Percentiles rank a stretch among this genome's conserved stretches.
Conservation (phyloP, 1,140 invertebrate species). For the Drosophila bocki region DNA sequence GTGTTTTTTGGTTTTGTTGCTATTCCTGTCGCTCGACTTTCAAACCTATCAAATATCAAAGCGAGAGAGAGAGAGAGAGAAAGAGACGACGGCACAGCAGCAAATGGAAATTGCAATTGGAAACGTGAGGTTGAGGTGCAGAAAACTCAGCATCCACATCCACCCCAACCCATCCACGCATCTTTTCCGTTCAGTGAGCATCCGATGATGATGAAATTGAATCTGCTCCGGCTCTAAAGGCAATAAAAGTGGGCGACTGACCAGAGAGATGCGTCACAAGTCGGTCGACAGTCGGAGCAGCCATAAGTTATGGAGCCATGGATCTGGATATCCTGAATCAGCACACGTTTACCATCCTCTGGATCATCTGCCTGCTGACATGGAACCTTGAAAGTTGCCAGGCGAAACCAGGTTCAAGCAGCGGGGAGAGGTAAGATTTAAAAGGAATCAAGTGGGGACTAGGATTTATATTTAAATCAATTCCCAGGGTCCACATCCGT, state of each 20-base stretch:
- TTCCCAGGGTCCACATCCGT: constrained; percentile 73
- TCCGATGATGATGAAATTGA: constrained; percentile 38
- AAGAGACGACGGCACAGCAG: constrained; percentile 5
- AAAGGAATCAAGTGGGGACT: background rate
- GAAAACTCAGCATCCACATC: constrained; percentile 9
- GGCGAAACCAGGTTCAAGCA: constrained; percentile 38
- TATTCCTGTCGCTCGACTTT: constrained; percentile 50
- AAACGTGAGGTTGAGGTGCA: constrained; percentile 63
- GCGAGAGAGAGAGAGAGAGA: constrained; percentile 18
- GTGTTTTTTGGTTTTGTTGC: constrained; percentile 1
- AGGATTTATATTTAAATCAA: background rate
- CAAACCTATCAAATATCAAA: constrained; percentile 76
- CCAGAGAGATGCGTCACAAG: constrained; percentile 72
- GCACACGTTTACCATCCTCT: background rate
- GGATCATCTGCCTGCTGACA: constrained; percentile 20
- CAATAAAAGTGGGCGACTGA: constrained; percentile 76
- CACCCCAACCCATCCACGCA: constrained; percentile 2
- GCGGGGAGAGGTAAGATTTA: constrained; percentile 56
- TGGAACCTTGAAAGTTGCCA: constrained; percentile 11
- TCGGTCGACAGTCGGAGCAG: constrained; percentile 51
- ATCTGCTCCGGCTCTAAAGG: constrained; percentile 38
- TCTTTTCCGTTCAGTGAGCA: constrained; percentile 42
- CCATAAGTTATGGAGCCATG: constrained; percentile 46
- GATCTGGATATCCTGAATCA: constrained; percentile 47
- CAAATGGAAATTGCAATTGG: constrained; percentile 74